These are phyloP conservation scores for Phataginus tricuspis DNA, from an alignment of 2,797 vertebrate genomes.

Conservation along the genomic window DNA sequence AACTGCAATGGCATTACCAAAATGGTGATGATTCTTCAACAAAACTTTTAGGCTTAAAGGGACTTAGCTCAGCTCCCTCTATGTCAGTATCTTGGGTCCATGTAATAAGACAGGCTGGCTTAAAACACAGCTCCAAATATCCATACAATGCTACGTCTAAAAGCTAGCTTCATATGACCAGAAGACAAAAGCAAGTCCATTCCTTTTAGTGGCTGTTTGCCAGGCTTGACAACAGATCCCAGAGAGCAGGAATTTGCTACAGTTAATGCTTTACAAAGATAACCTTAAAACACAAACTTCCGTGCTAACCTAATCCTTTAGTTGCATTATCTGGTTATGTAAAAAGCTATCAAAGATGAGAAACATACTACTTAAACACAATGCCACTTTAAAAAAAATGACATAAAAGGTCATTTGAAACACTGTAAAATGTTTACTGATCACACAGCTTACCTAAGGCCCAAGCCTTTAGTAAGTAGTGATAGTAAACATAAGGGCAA, in stretches of 20 bases:
- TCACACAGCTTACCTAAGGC: neutral
- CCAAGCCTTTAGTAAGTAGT: neutral
- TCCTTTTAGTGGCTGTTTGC: neutral
- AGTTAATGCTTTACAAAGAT: neutral
- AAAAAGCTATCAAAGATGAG: conserved; percentile 31
- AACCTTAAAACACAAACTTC: conserved; percentile 19
- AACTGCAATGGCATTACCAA: neutral
- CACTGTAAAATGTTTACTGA: neutral
- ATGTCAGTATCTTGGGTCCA: neutral
- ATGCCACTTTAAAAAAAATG: conserved; percentile 40
- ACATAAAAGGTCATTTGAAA: conserved; percentile 42
- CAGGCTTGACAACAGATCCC: neutral
- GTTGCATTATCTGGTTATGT: neutral
- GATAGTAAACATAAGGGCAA: neutral
- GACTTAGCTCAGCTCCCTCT: neutral
- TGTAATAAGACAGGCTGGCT: neutral
- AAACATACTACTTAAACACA: conserved; percentile 66
- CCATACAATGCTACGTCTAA: neutral
- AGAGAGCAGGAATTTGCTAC: neutral
- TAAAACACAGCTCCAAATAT: neutral
- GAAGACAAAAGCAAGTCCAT: neutral
- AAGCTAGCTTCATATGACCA: neutral
- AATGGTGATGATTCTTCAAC: conserved; percentile 8
- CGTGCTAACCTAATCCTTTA: neutral
- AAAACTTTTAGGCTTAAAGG: neutral